Percentiles rank a stretch among this genome's conserved stretches.
These are phyloP conservation scores for Uloborus diversus DNA, from an alignment of 1,140 invertebrate species.

Conservation along the genomic window DNA sequence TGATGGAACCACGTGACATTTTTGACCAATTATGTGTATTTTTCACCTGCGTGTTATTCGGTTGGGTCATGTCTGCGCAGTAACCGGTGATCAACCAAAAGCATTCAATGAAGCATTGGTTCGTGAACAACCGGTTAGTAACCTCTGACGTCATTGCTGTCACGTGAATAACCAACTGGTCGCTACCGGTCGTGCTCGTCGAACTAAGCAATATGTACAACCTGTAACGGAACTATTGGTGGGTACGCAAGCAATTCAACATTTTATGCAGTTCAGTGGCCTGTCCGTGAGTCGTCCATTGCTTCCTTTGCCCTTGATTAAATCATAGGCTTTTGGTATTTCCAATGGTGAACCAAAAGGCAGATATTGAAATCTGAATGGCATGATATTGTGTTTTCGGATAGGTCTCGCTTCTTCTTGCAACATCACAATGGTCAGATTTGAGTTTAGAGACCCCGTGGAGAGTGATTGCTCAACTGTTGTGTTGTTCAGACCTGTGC, in stretches of 20 bases:
- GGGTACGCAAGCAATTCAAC: background rate
- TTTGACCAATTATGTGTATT: no score
- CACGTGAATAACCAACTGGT: no score
- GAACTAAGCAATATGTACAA: background rate
- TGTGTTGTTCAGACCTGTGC: background rate
- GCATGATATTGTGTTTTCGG: constrained; percentile 23
- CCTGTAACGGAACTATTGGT: background rate
- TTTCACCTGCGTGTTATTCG: no score
- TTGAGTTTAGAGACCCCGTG: background rate
- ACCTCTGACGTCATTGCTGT: no score
- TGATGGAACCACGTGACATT: no score
- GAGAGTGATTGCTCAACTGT: background rate
- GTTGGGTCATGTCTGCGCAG: no score
- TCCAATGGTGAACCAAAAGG: background rate
- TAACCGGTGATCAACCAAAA: no score
- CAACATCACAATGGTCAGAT: background rate
- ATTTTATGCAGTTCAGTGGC: background rate
- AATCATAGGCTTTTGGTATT: background rate
- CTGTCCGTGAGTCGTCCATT: constrained; percentile 11
- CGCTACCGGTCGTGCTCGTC: no score
- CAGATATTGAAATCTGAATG: constrained; percentile 8
- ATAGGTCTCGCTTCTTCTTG: background rate
- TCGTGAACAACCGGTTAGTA: no score
- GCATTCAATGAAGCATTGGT: no score
- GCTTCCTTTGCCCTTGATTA: background rate